phyloP scores from a whole-genome alignment of 2,797 vertebrate species.

The Alca torda region DNA sequence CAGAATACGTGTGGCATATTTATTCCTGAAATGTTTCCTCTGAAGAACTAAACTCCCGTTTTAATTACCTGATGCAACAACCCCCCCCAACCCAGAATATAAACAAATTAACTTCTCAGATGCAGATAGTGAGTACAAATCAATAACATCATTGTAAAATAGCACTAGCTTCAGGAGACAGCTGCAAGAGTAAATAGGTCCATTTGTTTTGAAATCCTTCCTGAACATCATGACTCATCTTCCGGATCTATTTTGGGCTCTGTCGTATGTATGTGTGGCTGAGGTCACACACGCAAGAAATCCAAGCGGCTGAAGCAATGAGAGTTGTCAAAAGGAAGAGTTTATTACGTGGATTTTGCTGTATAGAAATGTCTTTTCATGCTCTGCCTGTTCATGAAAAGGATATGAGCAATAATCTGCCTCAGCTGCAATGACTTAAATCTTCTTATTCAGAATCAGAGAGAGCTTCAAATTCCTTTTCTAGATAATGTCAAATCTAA shows the following conservation, averaged over 20 bases:
- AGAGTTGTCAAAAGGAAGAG: not conserved
- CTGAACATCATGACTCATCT: conserved; percentile 65
- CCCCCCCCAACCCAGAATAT: not conserved
- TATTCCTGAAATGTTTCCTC: not conserved
- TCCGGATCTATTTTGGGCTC: conserved; percentile 45
- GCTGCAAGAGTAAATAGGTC: conserved; percentile 48
- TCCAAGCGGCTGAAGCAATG: not conserved
- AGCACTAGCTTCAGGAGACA: conserved; percentile 34
- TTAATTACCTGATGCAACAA: not conserved
- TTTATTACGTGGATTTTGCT: conserved; percentile 7
- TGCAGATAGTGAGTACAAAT: conserved; percentile 38
- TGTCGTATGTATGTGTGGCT: not conserved
- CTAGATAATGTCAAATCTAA: not conserved
- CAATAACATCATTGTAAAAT: conserved; percentile 33
- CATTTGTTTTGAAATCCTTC: conserved; percentile 67
- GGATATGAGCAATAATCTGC: conserved; percentile 25
- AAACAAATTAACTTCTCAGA: conserved; percentile 16
- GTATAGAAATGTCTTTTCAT: conserved; percentile 9
- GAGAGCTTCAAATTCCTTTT: not conserved
- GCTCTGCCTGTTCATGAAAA: conserved; percentile 37
- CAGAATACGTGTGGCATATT: not conserved
- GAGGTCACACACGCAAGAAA: conserved; percentile 47
- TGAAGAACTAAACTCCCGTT: not conserved
- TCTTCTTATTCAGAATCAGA: not conserved
- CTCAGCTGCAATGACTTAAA: not conserved